These are phyloP conservation scores for Spinibarbus caldwelli DNA, from an alignment of 2,797 vertebrate species.

Conservation along the genomic window DNA sequence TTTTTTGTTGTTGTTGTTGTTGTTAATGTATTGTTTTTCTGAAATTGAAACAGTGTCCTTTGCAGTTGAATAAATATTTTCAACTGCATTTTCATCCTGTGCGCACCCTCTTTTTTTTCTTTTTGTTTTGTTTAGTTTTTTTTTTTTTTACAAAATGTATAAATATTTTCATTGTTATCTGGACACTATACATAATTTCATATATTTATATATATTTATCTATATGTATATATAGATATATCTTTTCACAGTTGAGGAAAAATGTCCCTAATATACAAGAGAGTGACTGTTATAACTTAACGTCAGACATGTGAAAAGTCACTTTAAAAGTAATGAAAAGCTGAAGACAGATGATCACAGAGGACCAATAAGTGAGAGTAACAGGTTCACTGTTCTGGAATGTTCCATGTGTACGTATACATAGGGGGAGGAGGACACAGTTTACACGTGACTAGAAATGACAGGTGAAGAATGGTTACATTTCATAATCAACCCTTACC, in stretches of 20 bases:
- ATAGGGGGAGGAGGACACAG: slow-evolving; percentile 88
- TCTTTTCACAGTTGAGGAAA: slow-evolving; percentile 84
- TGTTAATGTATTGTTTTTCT: slow-evolving; percentile 67
- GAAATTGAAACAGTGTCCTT: slow-evolving; percentile 86
- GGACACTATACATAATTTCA: slow-evolving; percentile 85
- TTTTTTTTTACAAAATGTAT: slow-evolving; percentile 79
- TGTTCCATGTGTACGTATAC: slow-evolving; percentile 87
- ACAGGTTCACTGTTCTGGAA: slow-evolving; percentile 86
- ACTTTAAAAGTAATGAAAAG: slow-evolving; percentile 81
- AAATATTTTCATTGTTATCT: slow-evolving; percentile 84
- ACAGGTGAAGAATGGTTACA: slow-evolving; percentile 84
- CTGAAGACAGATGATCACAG: slow-evolving; percentile 82
- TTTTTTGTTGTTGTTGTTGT: slow-evolving; percentile 74
- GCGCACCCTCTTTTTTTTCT: slow-evolving; percentile 63
- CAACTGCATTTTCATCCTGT: slow-evolving; percentile 61
- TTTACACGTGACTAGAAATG: slow-evolving; percentile 94
- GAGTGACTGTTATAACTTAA: slow-evolving; percentile 78
- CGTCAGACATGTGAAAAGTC: slow-evolving; percentile 78
- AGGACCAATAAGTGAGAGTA: slow-evolving; percentile 79
- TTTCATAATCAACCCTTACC: slow-evolving; percentile 73
- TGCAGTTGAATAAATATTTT: slow-evolving; percentile 72
- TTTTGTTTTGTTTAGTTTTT: slow-evolving; percentile 29
- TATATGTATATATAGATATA: slow-evolving; percentile 81
- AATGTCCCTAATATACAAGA: slow-evolving; percentile 85
- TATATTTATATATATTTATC: slow-evolving; percentile 81